A percentile compares a stretch with the other conserved stretches of the same genome.
Evolutionary conservation across 2,888 invertebrate genomes (phyloP).

Genomic region (Pollenia angustigena): DNA sequence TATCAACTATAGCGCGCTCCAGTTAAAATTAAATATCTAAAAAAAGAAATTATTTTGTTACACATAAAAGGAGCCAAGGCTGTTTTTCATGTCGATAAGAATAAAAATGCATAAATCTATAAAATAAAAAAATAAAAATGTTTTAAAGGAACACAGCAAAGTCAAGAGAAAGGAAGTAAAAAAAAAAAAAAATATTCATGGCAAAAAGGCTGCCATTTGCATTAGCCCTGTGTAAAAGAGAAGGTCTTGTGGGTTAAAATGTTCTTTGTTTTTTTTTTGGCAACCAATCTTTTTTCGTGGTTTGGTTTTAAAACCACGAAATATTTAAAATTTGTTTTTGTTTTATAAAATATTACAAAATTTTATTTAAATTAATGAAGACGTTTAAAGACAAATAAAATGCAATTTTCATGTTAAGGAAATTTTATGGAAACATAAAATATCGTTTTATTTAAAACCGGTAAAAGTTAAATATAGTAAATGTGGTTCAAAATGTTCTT

Average conservation of each 20-base stretch:
- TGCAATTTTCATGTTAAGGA: neutral
- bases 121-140: conserved; percentile 54
- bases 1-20: neutral
- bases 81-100: conserved; percentile 74
- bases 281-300: conserved; percentile 28
- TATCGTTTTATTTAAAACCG: no score
- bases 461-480: no score
- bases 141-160: conserved; percentile 50
- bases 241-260: conserved; percentile 37
- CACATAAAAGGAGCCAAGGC: conserved; percentile 49
- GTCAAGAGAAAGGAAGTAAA: conserved; percentile 62
- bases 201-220: conserved; percentile 69
- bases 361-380: conserved; percentile 21
- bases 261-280: conserved; percentile 32
- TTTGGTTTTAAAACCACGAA: conserved; percentile 38
- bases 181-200: conserved; percentile 59
- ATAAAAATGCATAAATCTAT: conserved; percentile 71
- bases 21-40: neutral
- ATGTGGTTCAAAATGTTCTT: no score
- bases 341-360: conserved; percentile 3
- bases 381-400: conserved; percentile 22
- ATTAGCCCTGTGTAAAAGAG: conserved; percentile 57
- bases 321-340: neutral
- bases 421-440: neutral
- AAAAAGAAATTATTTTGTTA: conserved; percentile 45